Evolutionary conservation across 2,113 vertebrate genomes (phyloP), one percentile per base, ranked within the genome.

Genomic region (Ammospiza nelsoni): DNA sequence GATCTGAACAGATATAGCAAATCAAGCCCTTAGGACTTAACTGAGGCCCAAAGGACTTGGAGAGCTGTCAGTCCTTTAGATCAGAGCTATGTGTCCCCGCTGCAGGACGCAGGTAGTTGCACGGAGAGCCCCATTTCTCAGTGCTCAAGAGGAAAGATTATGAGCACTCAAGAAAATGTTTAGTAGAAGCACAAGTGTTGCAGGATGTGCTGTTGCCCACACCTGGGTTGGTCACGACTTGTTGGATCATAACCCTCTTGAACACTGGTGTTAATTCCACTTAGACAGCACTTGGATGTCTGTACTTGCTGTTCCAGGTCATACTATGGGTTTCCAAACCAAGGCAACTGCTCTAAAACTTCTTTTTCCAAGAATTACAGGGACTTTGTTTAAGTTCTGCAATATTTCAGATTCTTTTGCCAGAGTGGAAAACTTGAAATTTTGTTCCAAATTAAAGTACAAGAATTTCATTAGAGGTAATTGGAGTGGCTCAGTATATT

Each of bases 1-100:
- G 5, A 12, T 58, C n/a, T 54, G 51, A 77, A 41, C 1, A 2
- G 49, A 61, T 0, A 0, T 1, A 49, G 20, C 25, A 81, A 52
- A 78, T 71, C 28, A 58, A 62, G 51, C 5, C 9, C 35, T 41
- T 66, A 29, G 25, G 55, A 37, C 41, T 80, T 62, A 65, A 57
- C 22, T 39, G 33, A 73, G 27, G 12, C 8, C 6, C 14, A 33
- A 85, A 85, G 25, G 63, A 59, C 33, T 68, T 65, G 8, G 0
- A 41, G 31, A 54, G 21, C 57, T 89, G 25, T 33, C 29, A 83
- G 48, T 63, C 13, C 75, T 78, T 41, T 16, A 63, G 29, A 22
- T 63, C 29, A 27, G 37, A 43, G 10, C 84, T 66, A 1, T 44
- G 12, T 35, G 35, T 69, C 39, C 27, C 24, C 28, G 20, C 48